These are phyloP conservation scores for Botrylloides violaceus DNA, from an alignment of 23 tunicate species.

Conservation along the genomic window DNA sequence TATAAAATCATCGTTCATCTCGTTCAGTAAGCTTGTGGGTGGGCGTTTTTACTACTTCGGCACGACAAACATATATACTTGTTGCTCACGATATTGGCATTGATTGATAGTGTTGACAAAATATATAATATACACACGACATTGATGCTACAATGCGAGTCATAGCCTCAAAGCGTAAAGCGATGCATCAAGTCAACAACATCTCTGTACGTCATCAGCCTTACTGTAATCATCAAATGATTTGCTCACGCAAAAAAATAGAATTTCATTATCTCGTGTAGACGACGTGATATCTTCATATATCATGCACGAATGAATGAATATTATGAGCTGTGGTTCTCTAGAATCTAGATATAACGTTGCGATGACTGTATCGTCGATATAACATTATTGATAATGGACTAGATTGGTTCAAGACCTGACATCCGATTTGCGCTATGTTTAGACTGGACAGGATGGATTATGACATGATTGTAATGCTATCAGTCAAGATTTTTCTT, in stretches of 20 bases:
- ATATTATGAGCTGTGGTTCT: neutral
- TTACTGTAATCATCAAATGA: no score
- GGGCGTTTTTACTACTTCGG: no score
- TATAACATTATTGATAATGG: neutral
- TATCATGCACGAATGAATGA: neutral
- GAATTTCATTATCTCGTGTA: neutral
- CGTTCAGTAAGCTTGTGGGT: no score
- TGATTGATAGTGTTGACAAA: no score
- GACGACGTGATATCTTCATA: neutral
- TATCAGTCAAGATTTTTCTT: neutral
- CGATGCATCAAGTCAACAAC: no score
- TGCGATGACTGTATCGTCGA: neutral
- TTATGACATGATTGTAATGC: neutral
- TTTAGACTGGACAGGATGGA: neutral
- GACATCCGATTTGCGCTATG: neutral
- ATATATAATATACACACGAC: no score
- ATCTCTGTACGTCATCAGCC: no score
- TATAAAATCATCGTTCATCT: no score
- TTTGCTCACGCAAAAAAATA: neutral
- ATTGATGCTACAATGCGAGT: no score
- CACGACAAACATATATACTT: no score
- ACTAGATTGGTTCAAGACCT: neutral
- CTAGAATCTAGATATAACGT: neutral
- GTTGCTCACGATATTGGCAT: no score
- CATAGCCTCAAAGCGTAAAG: no score